A percentile compares a stretch with the other conserved stretches of the same genome.
Conservation (phyloP, 2,797 vertebrate genomes). For the Anguilla obscura region DNA sequence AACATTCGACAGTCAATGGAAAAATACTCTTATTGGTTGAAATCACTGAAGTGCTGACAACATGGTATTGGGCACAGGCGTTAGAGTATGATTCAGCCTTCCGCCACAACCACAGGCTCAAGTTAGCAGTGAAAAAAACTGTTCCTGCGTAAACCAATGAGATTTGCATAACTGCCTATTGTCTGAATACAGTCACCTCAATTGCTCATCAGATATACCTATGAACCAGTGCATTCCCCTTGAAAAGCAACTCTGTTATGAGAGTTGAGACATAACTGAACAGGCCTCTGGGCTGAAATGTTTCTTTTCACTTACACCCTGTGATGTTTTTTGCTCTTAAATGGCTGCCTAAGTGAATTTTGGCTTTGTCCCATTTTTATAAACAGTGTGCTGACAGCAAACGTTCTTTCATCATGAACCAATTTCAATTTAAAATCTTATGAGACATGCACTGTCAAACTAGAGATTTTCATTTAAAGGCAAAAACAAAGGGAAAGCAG, state of each 20-base stretch:
- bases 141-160: not conserved
- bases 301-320: not conserved
- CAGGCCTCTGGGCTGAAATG: not conserved
- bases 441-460: slow-evolving; percentile 1
- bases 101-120: not conserved
- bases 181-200: not conserved
- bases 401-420: not conserved
- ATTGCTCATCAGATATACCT: not conserved
- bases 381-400: not conserved
- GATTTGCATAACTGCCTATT: not conserved
- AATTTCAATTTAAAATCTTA: slow-evolving; percentile 8
- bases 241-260: too few species aligned
- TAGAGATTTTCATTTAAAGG: slow-evolving; percentile 1
- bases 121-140: not conserved
- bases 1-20: not conserved
- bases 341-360: not conserved
- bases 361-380: not conserved
- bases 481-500: not conserved
- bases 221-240: not conserved
- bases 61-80: not conserved
- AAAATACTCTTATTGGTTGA: not conserved
- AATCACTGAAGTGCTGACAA: not conserved
- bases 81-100: not conserved
- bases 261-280: not conserved
- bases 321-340: not conserved